Evolutionary conservation across 2,888 invertebrate species (phyloP), one percentile per base, ranked within the genome.

Genomic region (Orthosia cruda): DNA sequence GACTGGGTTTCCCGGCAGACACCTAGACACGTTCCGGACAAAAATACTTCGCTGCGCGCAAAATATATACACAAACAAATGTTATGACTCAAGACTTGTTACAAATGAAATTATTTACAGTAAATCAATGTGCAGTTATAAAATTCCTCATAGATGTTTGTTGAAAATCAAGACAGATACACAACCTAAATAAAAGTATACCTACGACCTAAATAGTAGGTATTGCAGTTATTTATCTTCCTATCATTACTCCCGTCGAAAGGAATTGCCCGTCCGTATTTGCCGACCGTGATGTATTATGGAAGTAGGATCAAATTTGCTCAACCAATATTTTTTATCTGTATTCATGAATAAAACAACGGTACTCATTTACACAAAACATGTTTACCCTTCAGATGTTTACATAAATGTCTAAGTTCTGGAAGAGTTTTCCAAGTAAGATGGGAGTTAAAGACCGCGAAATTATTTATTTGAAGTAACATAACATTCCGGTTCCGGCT

Each of bases 311-410:
- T 84, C 71, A 72, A 86, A 84, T 78, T 75, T 84, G 75, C 70
- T 76, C 81, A 81, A 80, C 74, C 77, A 86, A 80, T 83, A 77
- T 84, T 74, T 84, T 80, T 86, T 81, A 87, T 86, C 64, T 71
- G 49, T 50, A 58, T 69, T 71, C 81, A 85, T 86, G 84, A 86
- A 85, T 85, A 86, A 86, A 75, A 86, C 73, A 86, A 66, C 57
- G 58, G 72, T 67, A 72, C 74, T 76, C 81, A 84, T 84, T 86
- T 84, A 74, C 77, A 67, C 59, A 84, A 67, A 84, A 59, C 74
- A 78, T 70, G 77, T 84, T 76, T 66, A 67, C 74, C 65, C 67
- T 77, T 74, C 54, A 47, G 57, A 75, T 55, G 26, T 26, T 26
- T 26, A 26, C 26, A 3, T 26, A 26, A 26, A 26, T 26, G 26